Percentiles rank a stretch among this genome's conserved stretches.
These are phyloP conservation scores for Microtus ochrogaster DNA, from an alignment of 2,113 vertebrate species.

Conservation along the genomic window DNA sequence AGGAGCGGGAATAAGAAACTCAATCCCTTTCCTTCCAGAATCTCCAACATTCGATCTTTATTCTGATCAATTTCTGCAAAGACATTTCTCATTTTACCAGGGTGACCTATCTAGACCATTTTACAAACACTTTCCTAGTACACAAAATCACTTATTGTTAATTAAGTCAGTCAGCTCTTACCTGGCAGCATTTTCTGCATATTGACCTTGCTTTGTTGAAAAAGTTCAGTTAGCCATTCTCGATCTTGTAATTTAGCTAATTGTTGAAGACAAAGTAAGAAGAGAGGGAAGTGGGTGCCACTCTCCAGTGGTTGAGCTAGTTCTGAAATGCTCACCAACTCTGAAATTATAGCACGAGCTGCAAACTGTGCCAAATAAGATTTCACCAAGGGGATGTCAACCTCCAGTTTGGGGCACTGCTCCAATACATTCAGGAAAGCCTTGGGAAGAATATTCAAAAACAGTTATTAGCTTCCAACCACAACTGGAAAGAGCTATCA, in stretches of 20 bases:
- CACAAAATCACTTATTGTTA: background rate
- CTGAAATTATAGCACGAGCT: conserved; percentile 95
- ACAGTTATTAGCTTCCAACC: background rate
- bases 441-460: conserved; percentile 80
- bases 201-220: conserved; percentile 98
- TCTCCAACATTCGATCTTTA: conserved; percentile 99
- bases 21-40: conserved; percentile 98
- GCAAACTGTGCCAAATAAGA: conserved; percentile 99
- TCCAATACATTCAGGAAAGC: conserved; percentile 97
- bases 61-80: conserved; percentile 97
- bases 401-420: conserved; percentile 98
- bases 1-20: conserved; percentile 98
- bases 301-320: conserved; percentile 98
- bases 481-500: background rate
- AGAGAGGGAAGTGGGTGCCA: conserved; percentile 98
- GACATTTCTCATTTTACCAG: conserved; percentile 20
- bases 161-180: conserved; percentile 81
- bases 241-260: conserved; percentile 96
- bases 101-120: background rate
- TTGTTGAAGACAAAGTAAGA: conserved; percentile 99
- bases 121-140: background rate
- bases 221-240: conserved; percentile 98
- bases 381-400: conserved; percentile 97
- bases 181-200: conserved; percentile 99
- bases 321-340: conserved; percentile 97